Evolutionary conservation across 2,113 vertebrate genomes (phyloP).

Genomic region (Scomber scombrus): DNA sequence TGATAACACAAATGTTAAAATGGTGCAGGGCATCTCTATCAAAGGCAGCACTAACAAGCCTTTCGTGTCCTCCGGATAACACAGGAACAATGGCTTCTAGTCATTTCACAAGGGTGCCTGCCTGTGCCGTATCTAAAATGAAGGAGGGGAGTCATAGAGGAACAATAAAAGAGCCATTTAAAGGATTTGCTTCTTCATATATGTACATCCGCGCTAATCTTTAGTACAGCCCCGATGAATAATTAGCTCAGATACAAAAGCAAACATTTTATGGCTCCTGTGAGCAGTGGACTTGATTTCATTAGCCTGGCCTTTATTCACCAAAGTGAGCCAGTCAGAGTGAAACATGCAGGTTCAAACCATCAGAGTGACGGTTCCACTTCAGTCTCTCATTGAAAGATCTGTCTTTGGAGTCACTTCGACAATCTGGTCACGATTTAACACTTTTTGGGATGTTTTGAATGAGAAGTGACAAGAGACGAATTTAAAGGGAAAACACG

Average conservation of each 20-base stretch:
- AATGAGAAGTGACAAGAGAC: neutral
- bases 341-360: conserved; percentile 53
- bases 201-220: conserved; percentile 77
- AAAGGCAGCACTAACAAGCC: conserved; percentile 75
- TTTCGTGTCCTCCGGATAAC: conserved; percentile 77
- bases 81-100: conserved; percentile 77
- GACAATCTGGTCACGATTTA: conserved; percentile 1
- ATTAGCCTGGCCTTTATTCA: conserved; percentile 75
- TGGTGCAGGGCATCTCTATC: conserved; percentile 73
- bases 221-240: conserved; percentile 78
- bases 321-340: conserved; percentile 49
- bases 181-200: conserved; percentile 82
- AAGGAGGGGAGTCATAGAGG: conserved; percentile 58
- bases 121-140: conserved; percentile 78
- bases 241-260: conserved; percentile 82
- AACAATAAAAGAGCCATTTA: conserved; percentile 82
- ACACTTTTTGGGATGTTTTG: conserved; percentile 11
- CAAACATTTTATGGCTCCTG: conserved; percentile 70
- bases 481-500: neutral
- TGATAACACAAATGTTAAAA: conserved; percentile 76
- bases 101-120: conserved; percentile 77
- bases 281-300: conserved; percentile 73
- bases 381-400: conserved; percentile 28
- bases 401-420: conserved; percentile 10
- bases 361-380: conserved; percentile 5